Evolutionary conservation across 2,113 vertebrate genomes (phyloP), one percentile per base, ranked within the genome.

Genomic region (Murina feae): DNA sequence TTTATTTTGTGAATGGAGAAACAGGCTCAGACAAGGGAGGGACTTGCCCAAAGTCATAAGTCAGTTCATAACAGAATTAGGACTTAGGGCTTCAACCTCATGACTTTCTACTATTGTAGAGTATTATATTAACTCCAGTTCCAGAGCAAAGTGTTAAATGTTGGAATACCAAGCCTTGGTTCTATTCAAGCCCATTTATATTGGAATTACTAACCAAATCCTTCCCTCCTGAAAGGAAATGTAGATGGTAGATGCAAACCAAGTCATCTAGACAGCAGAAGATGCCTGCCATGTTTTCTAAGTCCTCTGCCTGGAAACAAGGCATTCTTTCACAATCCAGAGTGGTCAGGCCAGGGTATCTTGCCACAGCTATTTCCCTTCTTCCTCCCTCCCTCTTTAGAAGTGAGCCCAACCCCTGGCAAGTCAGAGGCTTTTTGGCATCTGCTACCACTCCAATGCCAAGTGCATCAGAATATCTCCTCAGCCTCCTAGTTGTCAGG

Each of bases 91-190:
- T 89, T 91, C 66, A 80, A 32, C n/a, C 6, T 75, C 28, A 9
- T 69, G 35, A 74, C 39, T 75, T 93, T 90, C 65, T 17, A 80
- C 16, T 42, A 80, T 53, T 4, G 3, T 35, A 32, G 30, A 90
- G 58, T 75, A 30, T n/a, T 16, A 69, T 91, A 89, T 93, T 39
- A 75, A 85, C 51, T 96, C 28, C 32, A 86, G 5, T 96, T 87
- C 30, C 85, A 80, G 68, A 55, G 42, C 49, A 76, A 42, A 75
- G 17, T 35, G 12, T 68, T 86, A 81, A 90, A 63, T 68, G 47
- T 47, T 88, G 10, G 28, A 28, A 85, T 76, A 44, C 23, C 68
- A 85, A 58, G 14, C 9, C 44, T 83, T 63, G 28, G 23, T 75
- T 93, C 44, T 32, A 91, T 6, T 55, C 44, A 91, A 84, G 35